Percentiles rank a stretch among this genome's conserved stretches.
phyloP scores from a whole-genome alignment of 1,140 invertebrate species.

The Steinernema feltiae region DNA sequence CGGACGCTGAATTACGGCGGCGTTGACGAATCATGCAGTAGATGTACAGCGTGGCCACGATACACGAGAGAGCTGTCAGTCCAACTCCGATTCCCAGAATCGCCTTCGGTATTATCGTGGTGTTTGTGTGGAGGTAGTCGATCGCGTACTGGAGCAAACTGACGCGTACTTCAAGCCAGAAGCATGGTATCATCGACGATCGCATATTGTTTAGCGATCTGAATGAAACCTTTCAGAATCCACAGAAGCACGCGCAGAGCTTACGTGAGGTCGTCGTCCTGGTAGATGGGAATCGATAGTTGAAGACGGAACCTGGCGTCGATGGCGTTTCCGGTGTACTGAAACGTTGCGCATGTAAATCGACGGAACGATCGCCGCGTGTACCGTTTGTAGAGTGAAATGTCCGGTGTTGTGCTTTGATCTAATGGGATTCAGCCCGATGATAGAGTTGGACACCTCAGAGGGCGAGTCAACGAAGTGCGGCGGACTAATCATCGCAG shows the following conservation, averaged over 20 bases:
- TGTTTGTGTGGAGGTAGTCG: constrained; percentile 25
- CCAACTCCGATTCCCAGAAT: constrained; percentile 28
- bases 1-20: background rate
- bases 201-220: constrained; percentile 11
- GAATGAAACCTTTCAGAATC: background rate
- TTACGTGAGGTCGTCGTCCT: constrained; percentile 1
- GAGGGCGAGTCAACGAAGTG: constrained; percentile 25
- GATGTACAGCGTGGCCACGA: background rate
- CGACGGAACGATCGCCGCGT: background rate
- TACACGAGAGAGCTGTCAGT: background rate
- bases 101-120: constrained; percentile 19
- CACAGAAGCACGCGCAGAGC: too few species aligned
- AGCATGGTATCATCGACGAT: constrained; percentile 17
- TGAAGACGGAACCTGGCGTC: constrained; percentile 26
- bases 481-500: constrained; percentile 17
- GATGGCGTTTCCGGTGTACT: constrained; percentile 24
- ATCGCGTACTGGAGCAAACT: constrained; percentile 18
- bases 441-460: background rate
- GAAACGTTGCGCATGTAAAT: background rate
- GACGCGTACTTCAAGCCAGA: constrained; percentile 19
- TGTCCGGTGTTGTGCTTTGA: background rate
- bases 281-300: constrained; percentile 22
- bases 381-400: background rate
- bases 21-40: background rate
- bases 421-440: constrained; percentile 19